Percentiles rank a stretch among this genome's conserved stretches.
phyloP scores from a whole-genome alignment of 2,113 vertebrate species.

The Amazona vittata region DNA sequence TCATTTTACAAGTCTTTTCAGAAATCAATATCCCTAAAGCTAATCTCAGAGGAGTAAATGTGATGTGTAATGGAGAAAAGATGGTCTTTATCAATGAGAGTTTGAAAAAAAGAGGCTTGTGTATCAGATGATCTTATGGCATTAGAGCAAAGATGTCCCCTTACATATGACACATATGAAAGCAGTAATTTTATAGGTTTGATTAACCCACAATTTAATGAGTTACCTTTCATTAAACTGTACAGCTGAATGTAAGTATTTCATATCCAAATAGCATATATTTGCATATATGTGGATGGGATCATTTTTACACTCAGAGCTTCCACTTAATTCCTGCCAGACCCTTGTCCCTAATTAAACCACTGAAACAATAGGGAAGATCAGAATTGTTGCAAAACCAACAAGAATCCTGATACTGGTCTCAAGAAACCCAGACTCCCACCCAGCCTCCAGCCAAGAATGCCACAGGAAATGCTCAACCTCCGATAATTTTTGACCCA shows the following conservation, averaged over 20 bases:
- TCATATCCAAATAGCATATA: background rate
- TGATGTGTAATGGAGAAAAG: background rate
- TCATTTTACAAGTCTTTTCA: background rate
- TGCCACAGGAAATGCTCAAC: background rate
- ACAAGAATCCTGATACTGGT: accelerated
- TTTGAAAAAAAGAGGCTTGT: background rate
- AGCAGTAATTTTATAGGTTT: background rate
- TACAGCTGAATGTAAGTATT: background rate
- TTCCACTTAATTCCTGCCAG: background rate
- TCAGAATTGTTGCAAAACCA: background rate
- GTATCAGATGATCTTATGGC: background rate
- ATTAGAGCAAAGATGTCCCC: background rate
- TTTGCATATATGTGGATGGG: background rate
- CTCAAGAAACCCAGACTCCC: background rate
- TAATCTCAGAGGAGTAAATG: background rate
- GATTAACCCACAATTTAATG: background rate
- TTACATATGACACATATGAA: accelerated
- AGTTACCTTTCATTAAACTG: background rate
- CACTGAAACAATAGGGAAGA: accelerated
- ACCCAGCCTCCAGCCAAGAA: background rate
- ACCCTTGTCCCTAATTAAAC: accelerated
- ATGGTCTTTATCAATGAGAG: background rate
- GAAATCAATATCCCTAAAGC: background rate
- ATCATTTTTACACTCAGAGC: background rate
- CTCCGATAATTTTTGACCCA: background rate